Evolutionary conservation across 2,888 invertebrate species (phyloP).

Genomic region (Athalia cordata): DNA sequence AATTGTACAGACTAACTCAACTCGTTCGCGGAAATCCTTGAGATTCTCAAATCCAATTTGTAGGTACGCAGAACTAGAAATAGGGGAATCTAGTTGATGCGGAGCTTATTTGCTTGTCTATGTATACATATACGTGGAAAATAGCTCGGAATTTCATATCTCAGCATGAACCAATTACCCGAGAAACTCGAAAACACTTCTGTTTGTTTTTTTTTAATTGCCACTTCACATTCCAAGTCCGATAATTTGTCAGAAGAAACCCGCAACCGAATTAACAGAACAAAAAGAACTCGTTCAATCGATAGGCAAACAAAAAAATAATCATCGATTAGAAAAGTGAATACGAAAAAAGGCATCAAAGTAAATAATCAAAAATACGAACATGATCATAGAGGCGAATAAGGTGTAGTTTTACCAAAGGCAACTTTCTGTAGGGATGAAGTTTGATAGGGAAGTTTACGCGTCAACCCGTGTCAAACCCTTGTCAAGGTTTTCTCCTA

Average conservation of each 20-base stretch:
- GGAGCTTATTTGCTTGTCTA: background rate
- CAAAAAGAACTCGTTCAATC: background rate
- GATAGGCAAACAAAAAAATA: background rate
- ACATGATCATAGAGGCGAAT: too few relatives aligned
- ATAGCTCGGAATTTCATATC: too few relatives aligned
- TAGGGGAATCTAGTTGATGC: background rate
- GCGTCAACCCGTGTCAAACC: constrained; percentile 43
- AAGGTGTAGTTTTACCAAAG: background rate
- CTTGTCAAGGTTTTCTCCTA: constrained; percentile 25
- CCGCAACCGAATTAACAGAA: background rate
- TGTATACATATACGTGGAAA: too few relatives aligned
- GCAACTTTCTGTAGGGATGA: background rate
- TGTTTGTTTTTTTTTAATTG: too few relatives aligned
- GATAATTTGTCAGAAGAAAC: too few relatives aligned
- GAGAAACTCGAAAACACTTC: too few relatives aligned
- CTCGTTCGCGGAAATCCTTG: background rate
- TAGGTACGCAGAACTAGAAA: background rate
- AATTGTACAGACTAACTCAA: too few relatives aligned
- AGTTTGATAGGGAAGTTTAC: constrained; percentile 33
- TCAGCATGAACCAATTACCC: too few relatives aligned
- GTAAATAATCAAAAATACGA: background rate
- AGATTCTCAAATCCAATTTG: background rate
- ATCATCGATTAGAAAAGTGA: background rate
- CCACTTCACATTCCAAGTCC: too few relatives aligned
- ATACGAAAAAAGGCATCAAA: background rate